Percentiles rank a stretch among this genome's conserved stretches.
Conservation (phyloP, 2,113 vertebrate genomes). For the Cynocephalus volans region DNA sequence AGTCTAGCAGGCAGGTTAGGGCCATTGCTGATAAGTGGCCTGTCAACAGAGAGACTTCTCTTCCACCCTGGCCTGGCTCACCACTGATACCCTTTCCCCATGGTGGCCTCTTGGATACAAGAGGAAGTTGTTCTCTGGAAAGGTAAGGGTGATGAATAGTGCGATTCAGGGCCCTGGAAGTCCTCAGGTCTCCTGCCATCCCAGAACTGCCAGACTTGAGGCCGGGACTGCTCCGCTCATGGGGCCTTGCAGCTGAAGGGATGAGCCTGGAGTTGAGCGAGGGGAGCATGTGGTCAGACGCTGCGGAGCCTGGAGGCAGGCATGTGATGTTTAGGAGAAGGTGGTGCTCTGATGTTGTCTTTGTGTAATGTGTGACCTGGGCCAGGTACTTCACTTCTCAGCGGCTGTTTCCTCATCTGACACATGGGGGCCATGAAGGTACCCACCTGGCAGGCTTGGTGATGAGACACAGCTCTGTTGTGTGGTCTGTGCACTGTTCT, state of each 20-base stretch:
- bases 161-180: neutral
- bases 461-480: neutral
- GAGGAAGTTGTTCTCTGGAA: neutral
- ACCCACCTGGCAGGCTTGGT: neutral
- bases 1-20: too few relatives aligned
- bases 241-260: too few relatives aligned
- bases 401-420: neutral
- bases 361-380: neutral
- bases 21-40: neutral
- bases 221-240: neutral
- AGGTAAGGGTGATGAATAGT: neutral
- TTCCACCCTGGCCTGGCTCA: neutral
- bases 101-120: neutral
- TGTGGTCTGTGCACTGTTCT: fast-evolving
- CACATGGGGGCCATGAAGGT: neutral
- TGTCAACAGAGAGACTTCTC: neutral
- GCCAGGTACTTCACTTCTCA: neutral
- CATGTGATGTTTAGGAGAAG: neutral
- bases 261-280: neutral
- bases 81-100: neutral
- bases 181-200: neutral
- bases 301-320: fast-evolving
- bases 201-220: neutral
- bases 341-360: fast-evolving
- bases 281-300: neutral